Conservation (phyloP, 2,113 vertebrate genomes). For the Dasyurus viverrinus region DNA sequence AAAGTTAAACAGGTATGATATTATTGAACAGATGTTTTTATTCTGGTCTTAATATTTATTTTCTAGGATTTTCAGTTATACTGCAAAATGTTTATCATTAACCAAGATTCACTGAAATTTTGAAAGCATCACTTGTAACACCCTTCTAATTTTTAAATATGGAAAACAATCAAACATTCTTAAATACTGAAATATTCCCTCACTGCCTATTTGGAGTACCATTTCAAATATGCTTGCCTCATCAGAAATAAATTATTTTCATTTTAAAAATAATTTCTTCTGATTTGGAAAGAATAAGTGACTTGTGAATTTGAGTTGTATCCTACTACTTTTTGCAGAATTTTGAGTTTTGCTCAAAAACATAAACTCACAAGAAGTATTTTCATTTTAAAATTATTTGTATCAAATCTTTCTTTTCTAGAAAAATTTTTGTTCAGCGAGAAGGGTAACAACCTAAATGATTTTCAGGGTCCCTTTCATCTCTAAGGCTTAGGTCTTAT, state of each 20-base stretch:
- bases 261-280: too few species aligned
- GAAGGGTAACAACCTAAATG: neutral
- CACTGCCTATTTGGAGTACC: neutral
- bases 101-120: neutral
- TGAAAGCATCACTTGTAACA: neutral
- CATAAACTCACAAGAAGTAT: constrained; percentile 31
- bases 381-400: constrained; percentile 30
- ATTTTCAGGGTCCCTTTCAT: constrained; percentile 15
- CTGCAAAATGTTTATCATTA: neutral
- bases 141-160: neutral
- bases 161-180: neutral
- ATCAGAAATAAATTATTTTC: neutral
- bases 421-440: constrained; percentile 40
- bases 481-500: too few species aligned
- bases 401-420: neutral
- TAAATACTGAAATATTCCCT: neutral
- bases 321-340: neutral
- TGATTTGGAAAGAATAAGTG: neutral
- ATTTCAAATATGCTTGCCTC: neutral
- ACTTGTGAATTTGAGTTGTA: neutral
- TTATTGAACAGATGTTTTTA: neutral
- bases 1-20: constrained; percentile 96
- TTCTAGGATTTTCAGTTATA: neutral
- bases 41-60: neutral
- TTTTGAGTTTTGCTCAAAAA: neutral